Evolutionary conservation across 2,797 vertebrate species (phyloP).

Genomic region (Kryptopterus vitreolus): DNA sequence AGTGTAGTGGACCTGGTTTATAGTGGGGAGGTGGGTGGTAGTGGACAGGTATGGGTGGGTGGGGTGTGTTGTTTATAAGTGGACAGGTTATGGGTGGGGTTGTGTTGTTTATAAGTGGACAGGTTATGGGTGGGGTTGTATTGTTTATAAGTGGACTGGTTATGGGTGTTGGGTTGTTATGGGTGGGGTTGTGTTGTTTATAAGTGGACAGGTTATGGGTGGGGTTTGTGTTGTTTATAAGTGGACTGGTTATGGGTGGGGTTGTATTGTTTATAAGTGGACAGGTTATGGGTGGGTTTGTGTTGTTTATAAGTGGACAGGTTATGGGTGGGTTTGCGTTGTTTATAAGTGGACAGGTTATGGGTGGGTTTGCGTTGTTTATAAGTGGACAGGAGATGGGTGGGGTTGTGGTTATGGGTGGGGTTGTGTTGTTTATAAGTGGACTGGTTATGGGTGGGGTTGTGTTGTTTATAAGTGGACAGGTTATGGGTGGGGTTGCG

Average conservation of each 20-base stretch:
- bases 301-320: background rate
- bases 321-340: too few species aligned
- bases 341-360: background rate
- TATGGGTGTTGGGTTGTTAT: background rate
- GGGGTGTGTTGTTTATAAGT: too few species aligned
- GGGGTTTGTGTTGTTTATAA: background rate
- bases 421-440: too few species aligned
- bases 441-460: too few species aligned
- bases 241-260: background rate
- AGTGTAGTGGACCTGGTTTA: too few species aligned
- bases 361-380: background rate
- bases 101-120: background rate
- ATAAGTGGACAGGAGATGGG: too few species aligned
- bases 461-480: too few species aligned
- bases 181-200: background rate
- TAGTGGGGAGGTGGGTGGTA: too few species aligned
- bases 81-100: background rate
- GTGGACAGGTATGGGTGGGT: background rate
- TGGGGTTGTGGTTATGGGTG: too few species aligned
- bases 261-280: background rate
- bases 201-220: background rate
- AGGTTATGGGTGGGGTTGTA: background rate
- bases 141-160: background rate
- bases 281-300: too few species aligned
- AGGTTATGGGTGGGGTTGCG: too few species aligned